Conservation (phyloP, 2,797 vertebrate genomes). For the Lophius americanus region DNA sequence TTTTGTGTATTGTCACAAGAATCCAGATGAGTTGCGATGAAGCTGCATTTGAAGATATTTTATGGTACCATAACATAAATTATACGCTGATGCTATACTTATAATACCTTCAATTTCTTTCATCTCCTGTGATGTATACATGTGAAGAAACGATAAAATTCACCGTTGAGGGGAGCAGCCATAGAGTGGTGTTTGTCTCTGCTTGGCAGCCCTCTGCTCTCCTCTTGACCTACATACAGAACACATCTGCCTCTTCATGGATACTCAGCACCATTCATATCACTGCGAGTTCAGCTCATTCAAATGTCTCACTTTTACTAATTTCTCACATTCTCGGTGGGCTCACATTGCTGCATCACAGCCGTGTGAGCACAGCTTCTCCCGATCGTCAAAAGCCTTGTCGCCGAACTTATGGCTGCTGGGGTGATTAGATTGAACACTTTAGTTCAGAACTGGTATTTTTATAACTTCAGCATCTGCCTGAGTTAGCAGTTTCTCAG, state of each 20-base stretch:
- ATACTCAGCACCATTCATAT: background rate
- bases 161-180: constrained; percentile 7
- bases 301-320: too few relatives aligned
- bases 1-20: too few relatives aligned
- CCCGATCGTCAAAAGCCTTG: too few relatives aligned
- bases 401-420: too few relatives aligned
- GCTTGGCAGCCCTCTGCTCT: constrained; percentile 26
- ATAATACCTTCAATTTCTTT: background rate
- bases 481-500: too few relatives aligned
- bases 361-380: background rate
- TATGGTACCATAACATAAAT: background rate
- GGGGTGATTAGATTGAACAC: too few relatives aligned
- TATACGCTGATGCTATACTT: too few relatives aligned
- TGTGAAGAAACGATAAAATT: constrained; percentile 16
- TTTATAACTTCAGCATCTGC: too few relatives aligned
- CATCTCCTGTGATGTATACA: background rate
- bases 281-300: background rate
- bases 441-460: too few relatives aligned
- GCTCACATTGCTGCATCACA: background rate
- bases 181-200: constrained; percentile 22
- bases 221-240: constrained; percentile 59
- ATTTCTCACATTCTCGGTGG: background rate
- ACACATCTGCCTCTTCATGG: constrained; percentile 35
- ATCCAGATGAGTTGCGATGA: too few relatives aligned
- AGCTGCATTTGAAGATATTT: background rate